Evolutionary conservation across 2,797 vertebrate genomes (phyloP).

Genomic region (Gymnodraco acuticeps): DNA sequence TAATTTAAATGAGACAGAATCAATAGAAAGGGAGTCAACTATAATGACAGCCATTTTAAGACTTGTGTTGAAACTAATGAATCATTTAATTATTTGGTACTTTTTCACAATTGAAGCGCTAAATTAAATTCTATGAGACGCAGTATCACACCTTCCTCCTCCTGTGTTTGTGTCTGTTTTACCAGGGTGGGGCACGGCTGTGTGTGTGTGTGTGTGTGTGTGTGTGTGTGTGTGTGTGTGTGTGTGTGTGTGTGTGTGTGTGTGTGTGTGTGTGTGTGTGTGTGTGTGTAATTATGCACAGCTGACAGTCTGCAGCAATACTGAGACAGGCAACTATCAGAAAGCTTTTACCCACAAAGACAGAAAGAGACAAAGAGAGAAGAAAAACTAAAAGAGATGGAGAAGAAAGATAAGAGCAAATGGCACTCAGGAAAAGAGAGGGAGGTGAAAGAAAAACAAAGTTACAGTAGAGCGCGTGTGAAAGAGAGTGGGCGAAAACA

Average conservation of each 20-base stretch:
- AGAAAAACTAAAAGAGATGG: constrained; percentile 3
- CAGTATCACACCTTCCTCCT: not conserved
- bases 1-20: too few species aligned
- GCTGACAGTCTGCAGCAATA: constrained; percentile 33
- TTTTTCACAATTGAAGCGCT: not conserved
- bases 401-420: constrained; percentile 13
- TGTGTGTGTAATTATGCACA: constrained; percentile 36
- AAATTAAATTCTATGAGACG: not conserved
- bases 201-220: not conserved
- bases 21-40: too few species aligned
- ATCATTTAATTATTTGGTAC: not conserved
- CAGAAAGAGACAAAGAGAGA: constrained; percentile 13
- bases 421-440: constrained; percentile 9
- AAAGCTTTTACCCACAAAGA: constrained; percentile 58
- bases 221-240: not conserved
- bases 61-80: not conserved
- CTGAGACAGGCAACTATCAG: constrained; percentile 33
- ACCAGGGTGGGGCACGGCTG: constrained; percentile 21
- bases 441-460: constrained; percentile 26
- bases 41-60: not conserved
- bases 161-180: constrained; percentile 5
- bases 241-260: constrained; percentile 23
- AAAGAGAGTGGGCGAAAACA: constrained; percentile 40
- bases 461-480: not conserved
- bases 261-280: constrained; percentile 5